Base-by-base conservation (phyloP, 2,113 vertebrate species). In the Acanthisitta chloris region DNA sequence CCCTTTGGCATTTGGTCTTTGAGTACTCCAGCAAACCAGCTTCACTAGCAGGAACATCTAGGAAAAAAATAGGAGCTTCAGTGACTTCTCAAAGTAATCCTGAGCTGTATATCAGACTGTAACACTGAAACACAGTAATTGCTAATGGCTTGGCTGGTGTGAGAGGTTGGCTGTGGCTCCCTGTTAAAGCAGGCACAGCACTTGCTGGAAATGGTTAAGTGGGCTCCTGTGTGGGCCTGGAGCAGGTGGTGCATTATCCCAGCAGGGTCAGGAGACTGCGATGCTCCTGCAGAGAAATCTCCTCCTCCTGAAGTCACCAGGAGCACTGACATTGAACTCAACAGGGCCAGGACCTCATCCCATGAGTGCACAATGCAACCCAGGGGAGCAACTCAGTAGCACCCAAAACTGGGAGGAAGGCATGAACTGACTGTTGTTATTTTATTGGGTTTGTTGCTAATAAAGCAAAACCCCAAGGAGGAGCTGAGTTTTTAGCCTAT, bases 401-500 rank as follows among this genome's bases (percentile, higher is more conserved):
- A 91, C 74, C 87, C 67, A 66, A 38, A 57, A 58, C 61, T 31
- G 33, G 38, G 74, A 38, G 34, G 81, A 57, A 66, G 28, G 46
- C 58, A 19, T 31, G 33, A 82, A 38, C 42, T 20, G 29, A 40
- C 48, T 80, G 31, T 40, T 33, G 34, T 10, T 43, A 51, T 66
- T 86, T 77, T 62, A 70, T 13, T 46, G n/a, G 1, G 8, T 91
- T 92, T 76, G 73, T 23, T 61, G 70, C 81, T 90, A 94, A 91
- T 70, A 76, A 80, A 94, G 67, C 74, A 89, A 95, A 96, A 83
- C 78, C 74, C 85, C 64, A 78, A 88, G 64, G 85, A 88, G 51
- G 31, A 43, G 69, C 55, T 21, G 72, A 86, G 64, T 25, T 94
- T 94, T 92, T 26, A 67, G 67, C 42, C 78, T 90, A 38, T 51